Conservation (phyloP, 1,140 invertebrate genomes). For the Ips nitidus region DNA sequence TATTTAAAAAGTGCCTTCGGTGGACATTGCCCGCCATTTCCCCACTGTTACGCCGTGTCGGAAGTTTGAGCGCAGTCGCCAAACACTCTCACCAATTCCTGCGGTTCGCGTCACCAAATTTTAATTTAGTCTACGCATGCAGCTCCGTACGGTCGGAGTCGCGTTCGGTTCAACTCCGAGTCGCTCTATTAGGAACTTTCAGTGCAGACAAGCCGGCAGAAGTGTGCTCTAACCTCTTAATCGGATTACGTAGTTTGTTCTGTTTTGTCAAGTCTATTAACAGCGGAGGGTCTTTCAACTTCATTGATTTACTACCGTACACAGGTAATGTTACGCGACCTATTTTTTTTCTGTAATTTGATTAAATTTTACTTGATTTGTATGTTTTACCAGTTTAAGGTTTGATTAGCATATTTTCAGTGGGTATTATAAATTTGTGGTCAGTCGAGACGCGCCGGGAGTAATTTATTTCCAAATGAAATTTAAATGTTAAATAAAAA, state of each 20-base stretch:
- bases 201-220: conserved; percentile 9
- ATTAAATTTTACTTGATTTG: too few relatives aligned
- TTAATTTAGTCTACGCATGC: conserved; percentile 29
- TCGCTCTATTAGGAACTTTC: conserved; percentile 4
- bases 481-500: too few relatives aligned
- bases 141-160: conserved; percentile 6
- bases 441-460: too few relatives aligned
- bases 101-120: conserved; percentile 20
- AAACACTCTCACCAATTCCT: conserved; percentile 15
- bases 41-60: conserved; percentile 17
- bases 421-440: too few relatives aligned
- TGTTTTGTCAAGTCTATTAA: not conserved
- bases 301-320: too few relatives aligned
- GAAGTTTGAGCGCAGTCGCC: conserved; percentile 18
- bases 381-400: too few relatives aligned
- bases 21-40: conserved; percentile 39
- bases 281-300: too few relatives aligned
- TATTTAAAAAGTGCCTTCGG: conserved; percentile 38
- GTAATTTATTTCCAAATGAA: too few relatives aligned
- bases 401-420: too few relatives aligned
- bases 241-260: conserved; percentile 16
- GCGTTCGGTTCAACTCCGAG: conserved; percentile 9
- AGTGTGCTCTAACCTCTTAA: conserved; percentile 22
- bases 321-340: too few relatives aligned
- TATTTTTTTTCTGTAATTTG: too few relatives aligned